Base-by-base conservation (phyloP, 2,888 invertebrate species). In the Sarcophaga carnaria region DNA sequence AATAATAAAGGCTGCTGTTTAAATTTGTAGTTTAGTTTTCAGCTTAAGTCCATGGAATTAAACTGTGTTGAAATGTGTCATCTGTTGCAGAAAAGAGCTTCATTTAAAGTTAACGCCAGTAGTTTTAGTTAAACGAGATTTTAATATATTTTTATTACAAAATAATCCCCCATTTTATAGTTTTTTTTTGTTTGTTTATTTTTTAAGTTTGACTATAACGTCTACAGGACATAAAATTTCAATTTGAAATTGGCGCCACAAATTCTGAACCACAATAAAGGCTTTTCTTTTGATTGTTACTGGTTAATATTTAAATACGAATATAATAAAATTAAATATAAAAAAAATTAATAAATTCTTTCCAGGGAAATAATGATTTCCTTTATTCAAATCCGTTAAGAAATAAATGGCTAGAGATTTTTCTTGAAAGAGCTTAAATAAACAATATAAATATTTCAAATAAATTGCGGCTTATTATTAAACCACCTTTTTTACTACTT, bases 391-490 rank as follows among this genome's bases (percentile, higher is more conserved):
- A 8, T 49, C 27, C 60, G 22, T n/a, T 14, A 62, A 49, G 17
- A 54, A 67, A 27, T 67, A 47, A 27, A 12, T 45, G 17, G 12
- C 54, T 22, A 54, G 17, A 47, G 64, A 47, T 72, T 54, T 66
- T 66, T 60, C 67, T 20, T 67, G 22, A 72, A 47, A 49, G 3
- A 60, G 64, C 49, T 27, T 37, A 59, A 78, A 83, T 62, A 62
- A 22, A 72, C 2, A 22, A 72, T 62, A 69, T 60, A 67, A 47
- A 49, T 27, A 71, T 64, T 83, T 78, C 25, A 72, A 83, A 84
- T 71, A 87, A 72, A 82, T 87, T 76, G 81, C 71, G 84, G 84
- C 87, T 87, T 76, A 82, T 84, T 87, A 87, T 75, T 62, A 82
- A 67, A 59, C 62, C 47, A 62, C 62, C 62, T 72, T 79, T 84